A percentile compares a stretch with the other conserved stretches of the same genome.
These are phyloP conservation scores for Clarias macrocephalus DNA, from an alignment of 2,113 vertebrate genomes.

Conservation along the genomic window DNA sequence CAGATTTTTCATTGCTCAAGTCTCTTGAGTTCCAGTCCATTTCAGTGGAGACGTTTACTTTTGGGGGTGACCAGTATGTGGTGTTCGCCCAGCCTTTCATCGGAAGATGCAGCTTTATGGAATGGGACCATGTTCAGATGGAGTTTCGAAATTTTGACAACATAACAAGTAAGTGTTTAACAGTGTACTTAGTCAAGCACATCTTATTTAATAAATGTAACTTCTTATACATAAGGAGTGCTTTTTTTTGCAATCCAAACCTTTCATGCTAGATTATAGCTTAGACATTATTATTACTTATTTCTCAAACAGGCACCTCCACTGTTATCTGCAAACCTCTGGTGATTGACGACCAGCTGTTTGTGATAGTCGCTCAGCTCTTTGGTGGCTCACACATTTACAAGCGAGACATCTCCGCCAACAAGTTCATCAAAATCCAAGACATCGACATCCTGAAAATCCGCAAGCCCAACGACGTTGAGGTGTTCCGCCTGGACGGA, in stretches of 20 bases:
- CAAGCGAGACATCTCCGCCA: conserved; percentile 90
- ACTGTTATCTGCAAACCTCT: conserved; percentile 96
- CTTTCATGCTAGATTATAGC: background rate
- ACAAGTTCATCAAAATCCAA: conserved; percentile 99
- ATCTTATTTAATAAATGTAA: background rate
- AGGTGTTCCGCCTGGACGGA: conserved; percentile 90
- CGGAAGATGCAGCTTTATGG: conserved; percentile 94
- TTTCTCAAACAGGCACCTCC: conserved; percentile 81
- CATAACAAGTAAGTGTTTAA: conserved; percentile 84
- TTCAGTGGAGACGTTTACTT: conserved; percentile 91
- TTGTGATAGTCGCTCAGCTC: conserved; percentile 94
- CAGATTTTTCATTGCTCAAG: conserved; percentile 95
- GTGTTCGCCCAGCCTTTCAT: conserved; percentile 95
- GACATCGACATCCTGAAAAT: conserved; percentile 99
- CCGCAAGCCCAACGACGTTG: conserved; percentile 96
- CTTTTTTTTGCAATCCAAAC: background rate
- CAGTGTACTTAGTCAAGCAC: background rate
- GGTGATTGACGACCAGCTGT: conserved; percentile 91
- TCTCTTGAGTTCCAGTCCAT: conserved; percentile 93
- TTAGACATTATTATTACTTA: background rate
- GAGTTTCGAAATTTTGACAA: conserved; percentile 95
- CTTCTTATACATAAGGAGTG: background rate
- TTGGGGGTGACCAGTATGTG: conserved; percentile 87
- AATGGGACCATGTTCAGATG: conserved; percentile 99
- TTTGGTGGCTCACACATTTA: conserved; percentile 98